Evolutionary conservation across 2,797 vertebrate species (phyloP).

Genomic region (Lagorchestes hirsutus): DNA sequence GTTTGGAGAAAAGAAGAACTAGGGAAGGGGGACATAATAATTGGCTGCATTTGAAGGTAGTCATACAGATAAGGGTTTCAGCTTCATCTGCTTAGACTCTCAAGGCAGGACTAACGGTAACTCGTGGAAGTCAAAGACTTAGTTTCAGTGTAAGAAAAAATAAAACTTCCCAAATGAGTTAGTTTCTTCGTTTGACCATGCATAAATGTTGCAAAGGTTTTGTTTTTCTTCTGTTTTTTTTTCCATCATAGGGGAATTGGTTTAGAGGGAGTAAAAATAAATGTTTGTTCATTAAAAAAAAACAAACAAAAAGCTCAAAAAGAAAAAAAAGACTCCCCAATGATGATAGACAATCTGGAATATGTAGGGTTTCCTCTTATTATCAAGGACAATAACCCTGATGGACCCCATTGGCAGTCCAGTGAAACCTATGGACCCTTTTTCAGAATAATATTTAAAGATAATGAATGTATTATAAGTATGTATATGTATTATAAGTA

Average conservation of each 20-base stretch:
- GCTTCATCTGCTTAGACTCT: neutral
- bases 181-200: neutral
- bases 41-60: neutral
- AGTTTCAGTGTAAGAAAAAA: neutral
- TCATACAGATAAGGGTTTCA: neutral
- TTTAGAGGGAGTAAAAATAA: neutral
- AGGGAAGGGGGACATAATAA: neutral
- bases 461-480: too few species aligned
- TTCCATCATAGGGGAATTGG: neutral
- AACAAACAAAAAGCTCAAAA: neutral
- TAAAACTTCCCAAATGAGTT: neutral
- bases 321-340: neutral
- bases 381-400: neutral
- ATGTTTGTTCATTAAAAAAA: neutral
- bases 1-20: neutral
- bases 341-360: neutral
- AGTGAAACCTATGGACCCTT: neutral
- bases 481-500: neutral
- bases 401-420: neutral
- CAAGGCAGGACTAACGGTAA: neutral
- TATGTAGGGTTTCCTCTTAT: neutral
- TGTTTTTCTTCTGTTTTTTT: neutral
- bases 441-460: neutral
- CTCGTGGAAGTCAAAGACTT: neutral
- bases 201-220: neutral